Conservation (phyloP, 2,888 invertebrate species). For the Nezara viridula region DNA sequence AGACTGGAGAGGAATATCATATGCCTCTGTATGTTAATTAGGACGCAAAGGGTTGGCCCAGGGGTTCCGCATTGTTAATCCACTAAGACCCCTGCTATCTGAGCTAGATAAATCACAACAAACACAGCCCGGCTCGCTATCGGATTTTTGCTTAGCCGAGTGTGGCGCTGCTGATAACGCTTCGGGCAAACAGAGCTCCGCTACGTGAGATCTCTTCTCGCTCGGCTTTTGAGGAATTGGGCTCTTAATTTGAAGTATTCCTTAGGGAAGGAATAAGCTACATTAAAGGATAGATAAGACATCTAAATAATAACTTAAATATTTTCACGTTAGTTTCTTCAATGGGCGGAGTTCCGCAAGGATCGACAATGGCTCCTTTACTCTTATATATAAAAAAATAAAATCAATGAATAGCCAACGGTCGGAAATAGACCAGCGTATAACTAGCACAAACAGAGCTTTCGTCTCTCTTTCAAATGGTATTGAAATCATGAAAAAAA, state of each 20-base stretch:
- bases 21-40: conserved; percentile 34
- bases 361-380: neutral
- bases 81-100: conserved; percentile 48
- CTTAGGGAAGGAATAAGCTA: neutral
- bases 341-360: neutral
- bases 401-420: too few species aligned
- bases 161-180: conserved; percentile 17
- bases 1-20: neutral
- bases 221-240: neutral
- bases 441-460: too few species aligned
- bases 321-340: too few species aligned
- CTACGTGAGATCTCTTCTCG: conserved; percentile 15
- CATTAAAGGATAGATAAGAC: neutral
- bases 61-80: conserved; percentile 45
- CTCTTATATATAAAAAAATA: neutral
- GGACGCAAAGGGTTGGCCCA: neutral
- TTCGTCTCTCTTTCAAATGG: too few species aligned
- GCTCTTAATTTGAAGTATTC: conserved; percentile 6
- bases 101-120: conserved; percentile 37
- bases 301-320: neutral
- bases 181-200: neutral
- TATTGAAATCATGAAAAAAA: too few species aligned
- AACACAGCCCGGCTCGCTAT: conserved; percentile 16
- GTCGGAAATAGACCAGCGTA: too few species aligned
- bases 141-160: conserved; percentile 43